Percentiles rank a stretch among this genome's conserved stretches.
Evolutionary conservation across 2,113 vertebrate genomes (phyloP).

Genomic region (Dipodomys merriami): DNA sequence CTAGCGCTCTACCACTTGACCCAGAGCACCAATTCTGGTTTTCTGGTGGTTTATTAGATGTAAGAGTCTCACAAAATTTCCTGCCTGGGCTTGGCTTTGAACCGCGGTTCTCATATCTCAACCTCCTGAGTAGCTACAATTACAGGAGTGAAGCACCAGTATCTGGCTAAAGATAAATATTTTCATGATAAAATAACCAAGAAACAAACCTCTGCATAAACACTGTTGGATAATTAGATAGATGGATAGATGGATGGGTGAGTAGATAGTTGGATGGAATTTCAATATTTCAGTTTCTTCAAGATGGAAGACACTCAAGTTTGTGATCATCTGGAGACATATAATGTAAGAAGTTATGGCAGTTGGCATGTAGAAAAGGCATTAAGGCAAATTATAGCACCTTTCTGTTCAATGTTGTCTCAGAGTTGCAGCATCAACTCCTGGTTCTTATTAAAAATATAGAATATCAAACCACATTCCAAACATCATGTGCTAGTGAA

Average conservation of each 20-base stretch:
- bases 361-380: not conserved
- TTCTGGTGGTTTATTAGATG: too few species aligned
- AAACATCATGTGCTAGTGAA: not conserved
- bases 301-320: not conserved
- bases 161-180: not conserved
- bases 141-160: too few species aligned
- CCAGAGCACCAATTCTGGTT: too few species aligned
- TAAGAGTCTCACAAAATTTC: too few species aligned
- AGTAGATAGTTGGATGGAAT: not conserved
- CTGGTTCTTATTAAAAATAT: not conserved
- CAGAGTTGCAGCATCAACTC: not conserved
- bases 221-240: too few species aligned
- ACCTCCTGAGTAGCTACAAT: too few species aligned
- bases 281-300: too few species aligned
- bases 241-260: not conserved
- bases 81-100: too few species aligned
- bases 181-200: slow-evolving; percentile 13
- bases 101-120: too few species aligned
- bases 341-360: not conserved
- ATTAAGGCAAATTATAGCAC: not conserved
- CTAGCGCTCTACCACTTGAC: too few species aligned
- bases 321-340: not conserved
- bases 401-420: not conserved
- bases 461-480: not conserved
- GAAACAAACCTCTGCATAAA: not conserved